Percentiles rank a stretch among this genome's conserved stretches.
These are phyloP conservation scores for Thalpophila matura DNA, from an alignment of 2,888 invertebrate species.

Conservation along the genomic window DNA sequence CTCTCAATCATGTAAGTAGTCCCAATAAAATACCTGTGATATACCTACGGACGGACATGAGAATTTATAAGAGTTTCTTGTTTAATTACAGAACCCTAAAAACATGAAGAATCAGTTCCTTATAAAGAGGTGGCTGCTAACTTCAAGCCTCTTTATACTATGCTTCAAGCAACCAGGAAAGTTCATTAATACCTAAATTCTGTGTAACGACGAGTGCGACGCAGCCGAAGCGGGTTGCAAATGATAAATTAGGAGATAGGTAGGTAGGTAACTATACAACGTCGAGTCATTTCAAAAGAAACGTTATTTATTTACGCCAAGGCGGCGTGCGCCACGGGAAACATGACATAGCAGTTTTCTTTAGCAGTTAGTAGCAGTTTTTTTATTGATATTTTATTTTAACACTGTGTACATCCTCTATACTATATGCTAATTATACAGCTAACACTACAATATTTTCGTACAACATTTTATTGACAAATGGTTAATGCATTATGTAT, in stretches of 20 bases:
- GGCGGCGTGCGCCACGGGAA: constrained; percentile 48
- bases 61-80: too few species aligned
- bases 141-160: constrained; percentile 34
- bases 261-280: constrained; percentile 11
- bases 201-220: constrained; percentile 2
- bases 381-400: constrained; percentile 64
- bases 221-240: constrained; percentile 5
- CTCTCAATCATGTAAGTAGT: too few species aligned
- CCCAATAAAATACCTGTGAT: too few species aligned
- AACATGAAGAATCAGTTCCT: constrained; percentile 24
- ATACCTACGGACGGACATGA: too few species aligned
- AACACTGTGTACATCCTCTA: constrained; percentile 6
- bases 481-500: constrained; percentile 34
- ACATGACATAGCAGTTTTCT: constrained; percentile 68
- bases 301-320: constrained; percentile 30
- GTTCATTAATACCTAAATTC: constrained; percentile 34
- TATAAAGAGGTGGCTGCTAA: constrained; percentile 37
- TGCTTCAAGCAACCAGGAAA: constrained; percentile 53
- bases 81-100: too few species aligned
- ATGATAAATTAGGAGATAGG: constrained; percentile 38
- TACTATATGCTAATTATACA: constrained; percentile 10
- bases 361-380: too few species aligned
- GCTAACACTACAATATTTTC: too few species aligned
- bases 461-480: constrained; percentile 30
- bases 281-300: constrained; percentile 33